phyloP scores from a whole-genome alignment of 2,113 vertebrate species.

The Felis catus region DNA sequence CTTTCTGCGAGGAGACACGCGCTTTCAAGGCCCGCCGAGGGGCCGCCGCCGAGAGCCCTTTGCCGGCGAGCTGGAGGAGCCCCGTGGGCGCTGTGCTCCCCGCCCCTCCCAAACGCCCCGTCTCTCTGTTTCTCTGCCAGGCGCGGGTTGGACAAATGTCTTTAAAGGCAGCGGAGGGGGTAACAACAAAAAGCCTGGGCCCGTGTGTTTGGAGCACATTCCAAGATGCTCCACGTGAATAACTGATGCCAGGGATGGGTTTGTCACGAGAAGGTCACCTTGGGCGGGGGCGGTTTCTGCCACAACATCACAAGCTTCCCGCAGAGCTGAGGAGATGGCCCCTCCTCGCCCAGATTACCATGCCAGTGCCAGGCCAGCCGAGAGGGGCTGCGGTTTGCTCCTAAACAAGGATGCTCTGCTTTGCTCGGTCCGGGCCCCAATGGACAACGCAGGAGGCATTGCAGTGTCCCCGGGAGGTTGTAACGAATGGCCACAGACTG shows the following conservation, averaged over 20 bases:
- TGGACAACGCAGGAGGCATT: rapidly evolving
- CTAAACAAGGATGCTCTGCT: rapidly evolving
- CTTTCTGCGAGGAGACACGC: background rate
- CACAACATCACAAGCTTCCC: background rate
- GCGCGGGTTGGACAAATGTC: slow-evolving; percentile 5
- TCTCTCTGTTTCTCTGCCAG: background rate
- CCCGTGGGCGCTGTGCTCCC: background rate
- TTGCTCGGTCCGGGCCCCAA: background rate
- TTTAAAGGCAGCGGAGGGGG: background rate
- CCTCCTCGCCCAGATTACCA: rapidly evolving
- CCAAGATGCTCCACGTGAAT: slow-evolving; percentile 36
- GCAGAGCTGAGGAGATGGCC: rapidly evolving
- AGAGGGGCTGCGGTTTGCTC: background rate
- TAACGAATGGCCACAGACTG: background rate
- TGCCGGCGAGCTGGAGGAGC: rapidly evolving
- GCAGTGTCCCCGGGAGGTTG: background rate
- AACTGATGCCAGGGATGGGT: slow-evolving; percentile 52
- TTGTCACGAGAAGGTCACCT: slow-evolving; percentile 73
- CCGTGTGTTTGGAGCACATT: background rate
- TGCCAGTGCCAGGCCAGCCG: background rate
- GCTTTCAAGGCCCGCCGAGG: background rate
- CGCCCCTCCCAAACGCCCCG: rapidly evolving
- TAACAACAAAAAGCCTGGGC: background rate
- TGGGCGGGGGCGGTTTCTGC: background rate
- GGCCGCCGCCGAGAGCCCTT: background rate